phyloP scores from a whole-genome alignment of 2,888 invertebrate genomes.

The Meghimatium bilineatum region DNA sequence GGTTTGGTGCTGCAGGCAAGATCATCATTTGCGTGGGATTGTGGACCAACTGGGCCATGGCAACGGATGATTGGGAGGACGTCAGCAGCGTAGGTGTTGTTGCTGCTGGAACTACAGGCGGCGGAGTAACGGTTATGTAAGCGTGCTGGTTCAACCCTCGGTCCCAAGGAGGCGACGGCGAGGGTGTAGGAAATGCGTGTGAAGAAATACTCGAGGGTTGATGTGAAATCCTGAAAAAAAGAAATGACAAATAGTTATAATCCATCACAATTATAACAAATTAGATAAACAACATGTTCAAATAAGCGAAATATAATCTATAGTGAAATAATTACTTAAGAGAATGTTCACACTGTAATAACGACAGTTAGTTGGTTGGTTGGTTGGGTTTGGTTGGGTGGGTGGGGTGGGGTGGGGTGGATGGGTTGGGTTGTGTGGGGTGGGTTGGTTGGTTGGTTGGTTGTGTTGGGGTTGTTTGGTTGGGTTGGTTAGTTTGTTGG shows the following conservation, averaged over 20 bases:
- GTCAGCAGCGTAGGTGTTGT: slow-evolving; percentile 1
- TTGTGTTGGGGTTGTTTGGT: no score
- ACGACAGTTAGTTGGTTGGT: no score
- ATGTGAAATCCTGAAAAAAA: slow-evolving; percentile 23
- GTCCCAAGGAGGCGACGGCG: slow-evolving; percentile 47
- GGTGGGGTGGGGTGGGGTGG: no score
- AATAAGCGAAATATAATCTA: no score
- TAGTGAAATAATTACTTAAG: no score
- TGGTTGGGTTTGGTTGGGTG: no score
- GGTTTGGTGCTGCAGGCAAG: slow-evolving; percentile 53
- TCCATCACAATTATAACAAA: no score
- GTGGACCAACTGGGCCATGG: slow-evolving; percentile 52
- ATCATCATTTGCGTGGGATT: slow-evolving; percentile 44
- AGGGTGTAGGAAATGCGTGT: slow-evolving; percentile 41
- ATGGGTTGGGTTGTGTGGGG: no score
- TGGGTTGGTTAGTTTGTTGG: no score
- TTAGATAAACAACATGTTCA: no score
- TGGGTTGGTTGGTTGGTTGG: no score
- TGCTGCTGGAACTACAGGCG: slow-evolving; percentile 15
- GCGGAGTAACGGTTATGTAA: slow-evolving; percentile 15
- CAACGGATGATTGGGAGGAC: slow-evolving; percentile 4
- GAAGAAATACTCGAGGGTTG: slow-evolving; percentile 41
- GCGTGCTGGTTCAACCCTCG: slow-evolving; percentile 36
- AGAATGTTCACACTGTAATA: no score
- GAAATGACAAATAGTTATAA: neutral